These are phyloP conservation scores for Scaeva pyrastri DNA, from an alignment of 2,888 invertebrate genomes.

Conservation along the genomic window DNA sequence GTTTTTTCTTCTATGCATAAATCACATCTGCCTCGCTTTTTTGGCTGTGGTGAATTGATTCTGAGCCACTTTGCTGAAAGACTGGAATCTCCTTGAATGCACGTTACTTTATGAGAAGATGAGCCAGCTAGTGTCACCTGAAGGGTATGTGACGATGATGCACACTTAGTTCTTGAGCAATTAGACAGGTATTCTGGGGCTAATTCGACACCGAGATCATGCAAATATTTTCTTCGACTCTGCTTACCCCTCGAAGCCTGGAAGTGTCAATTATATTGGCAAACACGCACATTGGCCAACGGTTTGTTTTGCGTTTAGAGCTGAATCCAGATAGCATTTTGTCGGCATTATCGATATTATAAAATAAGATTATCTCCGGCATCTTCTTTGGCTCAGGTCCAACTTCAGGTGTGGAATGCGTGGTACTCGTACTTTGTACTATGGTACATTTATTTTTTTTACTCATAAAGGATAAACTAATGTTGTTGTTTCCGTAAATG, in stretches of 20 bases:
- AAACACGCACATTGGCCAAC: slow-evolving; percentile 52
- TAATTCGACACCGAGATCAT: slow-evolving; percentile 31
- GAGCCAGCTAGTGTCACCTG: neutral
- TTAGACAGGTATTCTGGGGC: slow-evolving; percentile 17
- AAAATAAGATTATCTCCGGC: neutral
- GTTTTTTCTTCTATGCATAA: no score
- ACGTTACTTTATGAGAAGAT: neutral
- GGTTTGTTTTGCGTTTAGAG: slow-evolving; percentile 58
- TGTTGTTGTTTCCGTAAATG: neutral
- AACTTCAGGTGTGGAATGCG: neutral
- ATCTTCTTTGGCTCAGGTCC: neutral
- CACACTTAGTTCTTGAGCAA: slow-evolving; percentile 29
- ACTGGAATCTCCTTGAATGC: neutral
- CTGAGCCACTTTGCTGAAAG: neutral
- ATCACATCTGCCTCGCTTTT: no score
- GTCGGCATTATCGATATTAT: no score
- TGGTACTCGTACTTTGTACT: neutral
- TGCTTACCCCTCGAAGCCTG: neutral
- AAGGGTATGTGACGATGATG: slow-evolving; percentile 13
- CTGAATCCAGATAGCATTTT: slow-evolving; percentile 45
- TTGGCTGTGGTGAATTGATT: no score
- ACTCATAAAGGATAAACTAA: neutral
- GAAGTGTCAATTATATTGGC: neutral
- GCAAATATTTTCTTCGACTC: neutral
- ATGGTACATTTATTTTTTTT: neutral